These are phyloP conservation scores for Peromyscus maniculatus DNA, from an alignment of 2,113 vertebrate species.

Conservation along the genomic window DNA sequence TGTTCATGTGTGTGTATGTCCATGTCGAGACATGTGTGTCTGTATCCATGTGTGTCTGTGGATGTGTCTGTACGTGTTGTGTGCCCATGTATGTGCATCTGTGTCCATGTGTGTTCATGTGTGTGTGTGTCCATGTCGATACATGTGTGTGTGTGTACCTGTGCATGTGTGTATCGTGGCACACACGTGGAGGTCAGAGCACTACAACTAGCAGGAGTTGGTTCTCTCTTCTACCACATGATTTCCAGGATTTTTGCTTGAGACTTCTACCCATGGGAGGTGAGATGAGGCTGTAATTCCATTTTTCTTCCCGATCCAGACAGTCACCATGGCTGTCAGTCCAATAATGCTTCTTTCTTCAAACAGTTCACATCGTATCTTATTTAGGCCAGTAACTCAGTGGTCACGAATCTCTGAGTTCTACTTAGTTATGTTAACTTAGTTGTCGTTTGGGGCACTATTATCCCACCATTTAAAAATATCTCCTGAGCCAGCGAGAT, in stretches of 20 bases:
- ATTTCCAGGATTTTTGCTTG: not conserved
- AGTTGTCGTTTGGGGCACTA: not conserved
- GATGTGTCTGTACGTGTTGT: too few species aligned
- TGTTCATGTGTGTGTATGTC: not conserved
- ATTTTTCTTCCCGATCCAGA: not conserved
- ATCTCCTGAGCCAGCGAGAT: not conserved
- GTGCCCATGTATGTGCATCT: not conserved
- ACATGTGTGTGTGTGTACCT: not conserved
- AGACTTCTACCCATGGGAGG: not conserved
- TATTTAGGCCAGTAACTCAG: constrained; percentile 28
- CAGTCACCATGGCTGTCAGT: not conserved
- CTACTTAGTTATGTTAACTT: constrained; percentile 8
- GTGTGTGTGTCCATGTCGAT: not conserved
- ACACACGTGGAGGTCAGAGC: not conserved
- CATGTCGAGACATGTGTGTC: not conserved
- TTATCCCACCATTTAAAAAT: not conserved
- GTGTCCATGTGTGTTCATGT: not conserved
- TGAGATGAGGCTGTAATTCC: constrained; percentile 37
- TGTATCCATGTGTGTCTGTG: too few species aligned
- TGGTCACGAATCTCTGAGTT: not conserved
- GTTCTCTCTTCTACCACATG: not conserved
- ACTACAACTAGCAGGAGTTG: not conserved
- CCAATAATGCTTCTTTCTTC: not conserved
- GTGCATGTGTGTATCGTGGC: not conserved
- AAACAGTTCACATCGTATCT: not conserved